phyloP scores from a whole-genome alignment of 1,140 invertebrate genomes.

The Branchinecta lindahli region DNA sequence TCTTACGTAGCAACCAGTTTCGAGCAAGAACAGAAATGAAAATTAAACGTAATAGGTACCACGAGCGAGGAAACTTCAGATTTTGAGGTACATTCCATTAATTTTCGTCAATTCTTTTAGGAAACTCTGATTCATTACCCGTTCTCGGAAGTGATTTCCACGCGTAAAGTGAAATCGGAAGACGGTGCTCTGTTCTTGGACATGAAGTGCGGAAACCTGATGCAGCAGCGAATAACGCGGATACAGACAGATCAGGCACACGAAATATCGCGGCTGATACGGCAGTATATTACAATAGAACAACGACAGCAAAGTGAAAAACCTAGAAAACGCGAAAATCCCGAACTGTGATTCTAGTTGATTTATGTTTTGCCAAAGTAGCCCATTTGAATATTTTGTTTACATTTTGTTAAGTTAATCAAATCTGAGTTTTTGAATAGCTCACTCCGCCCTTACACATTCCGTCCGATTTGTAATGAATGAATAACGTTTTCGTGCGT shows the following conservation, averaged over 20 bases:
- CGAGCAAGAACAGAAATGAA: too few species aligned
- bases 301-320: slow-evolving; percentile 34
- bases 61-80: background rate
- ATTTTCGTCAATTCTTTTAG: slow-evolving; percentile 31
- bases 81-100: background rate
- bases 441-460: slow-evolving; percentile 6
- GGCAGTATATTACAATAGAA: slow-evolving; percentile 85
- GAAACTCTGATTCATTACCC: slow-evolving; percentile 80
- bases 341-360: too few species aligned
- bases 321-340: background rate
- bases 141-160: slow-evolving; percentile 88
- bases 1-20: too few species aligned
- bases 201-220: slow-evolving; percentile 90
- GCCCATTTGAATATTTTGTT: too few species aligned
- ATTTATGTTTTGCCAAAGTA: too few species aligned
- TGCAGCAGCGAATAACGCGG: slow-evolving; percentile 85
- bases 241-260: slow-evolving; percentile 94
- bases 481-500: too few species aligned
- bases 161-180: slow-evolving; percentile 77
- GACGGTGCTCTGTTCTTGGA: slow-evolving; percentile 85
- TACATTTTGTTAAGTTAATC: too few species aligned
- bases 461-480: background rate
- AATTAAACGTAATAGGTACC: too few species aligned
- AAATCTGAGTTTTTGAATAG: too few species aligned
- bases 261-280: slow-evolving; percentile 81